Conservation (phyloP, 2,888 invertebrate species). For the Plemyria rubiginata region DNA sequence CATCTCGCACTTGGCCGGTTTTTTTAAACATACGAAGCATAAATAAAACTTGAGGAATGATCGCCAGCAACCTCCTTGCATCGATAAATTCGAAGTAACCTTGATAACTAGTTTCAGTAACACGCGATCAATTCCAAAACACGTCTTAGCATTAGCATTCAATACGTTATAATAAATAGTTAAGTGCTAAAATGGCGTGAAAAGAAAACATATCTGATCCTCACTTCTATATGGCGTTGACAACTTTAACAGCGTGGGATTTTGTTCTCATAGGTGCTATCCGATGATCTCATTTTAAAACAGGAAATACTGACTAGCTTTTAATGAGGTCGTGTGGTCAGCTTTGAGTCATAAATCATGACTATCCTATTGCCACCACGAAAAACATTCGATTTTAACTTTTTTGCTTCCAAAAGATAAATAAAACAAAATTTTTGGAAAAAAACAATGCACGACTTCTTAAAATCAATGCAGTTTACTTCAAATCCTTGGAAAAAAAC, state of each 20-base stretch:
- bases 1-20: too few relatives aligned
- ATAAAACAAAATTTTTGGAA: too few relatives aligned
- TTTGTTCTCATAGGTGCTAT: constrained; percentile 7
- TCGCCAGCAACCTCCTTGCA: constrained; percentile 29
- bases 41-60: constrained; percentile 21
- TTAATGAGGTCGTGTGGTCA: constrained; percentile 20
- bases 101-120: constrained; percentile 32
- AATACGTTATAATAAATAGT: neutral
- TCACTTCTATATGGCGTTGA: constrained; percentile 3
- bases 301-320: constrained; percentile 18
- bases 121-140: constrained; percentile 36
- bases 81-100: constrained; percentile 33
- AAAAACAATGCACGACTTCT: too few relatives aligned
- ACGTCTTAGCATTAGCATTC: neutral
- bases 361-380: constrained; percentile 1
- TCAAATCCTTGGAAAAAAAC: neutral
- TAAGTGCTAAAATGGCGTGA: constrained; percentile 9
- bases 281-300: constrained; percentile 28
- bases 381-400: too few relatives aligned
- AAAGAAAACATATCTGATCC: constrained; percentile 15
- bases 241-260: constrained; percentile 24
- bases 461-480: too few relatives aligned
- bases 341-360: constrained; percentile 24
- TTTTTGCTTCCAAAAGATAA: too few relatives aligned
- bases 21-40: constrained; percentile 13